Base-by-base conservation (phyloP, 2,888 invertebrate genomes). In the Heliconius charithonia region DNA sequence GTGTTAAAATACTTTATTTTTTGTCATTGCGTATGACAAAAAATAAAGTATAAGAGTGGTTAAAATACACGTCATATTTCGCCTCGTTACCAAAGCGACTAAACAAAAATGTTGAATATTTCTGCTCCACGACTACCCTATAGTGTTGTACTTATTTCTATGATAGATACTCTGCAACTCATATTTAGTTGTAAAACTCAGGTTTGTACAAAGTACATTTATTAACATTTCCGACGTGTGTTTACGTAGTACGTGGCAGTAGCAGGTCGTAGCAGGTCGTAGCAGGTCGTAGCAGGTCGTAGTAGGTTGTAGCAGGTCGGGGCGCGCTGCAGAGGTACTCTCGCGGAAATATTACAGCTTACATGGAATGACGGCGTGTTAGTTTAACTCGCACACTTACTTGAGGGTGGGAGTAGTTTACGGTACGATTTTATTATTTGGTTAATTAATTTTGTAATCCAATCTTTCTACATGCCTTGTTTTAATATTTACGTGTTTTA, bases 141-240 rank as follows among this genome's bases (percentile, higher is more conserved):
- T 6, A 22, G 22, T 51, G 51, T 51, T 3, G 7, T 19, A 51
- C 51, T 51, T 59, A 56, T 69, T 45, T 69, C 41, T 76, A 73
- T 72, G 69, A 67, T 37, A 37, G 1, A 9, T 67, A 25, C 16
- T 76, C 32, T 73, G 29, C 62, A 45, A 79, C 62, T 72, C 76
- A 70, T 73, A 76, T 76, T 76, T 76, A 71, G 67, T 73, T 62
- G 63, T 63, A 67, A 69, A 76, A 67, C 76, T 73, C 62, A 73
- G 76, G 45, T 73, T 67, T 74, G 76, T 79, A 79, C 72, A 73
- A 67, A 76, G 78, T 80, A 73, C 69, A 77, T 79, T 66, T 79
- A 81, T 81, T 80, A 77, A 81, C 81, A 79, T 79, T 75, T 80
- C 66, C 62, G 78, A 79, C 73, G 75, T 75, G 59, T 75, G 76